These are phyloP conservation scores for Hirtodrosophila cameraria DNA, from an alignment of 2,888 invertebrate species.

Conservation along the genomic window DNA sequence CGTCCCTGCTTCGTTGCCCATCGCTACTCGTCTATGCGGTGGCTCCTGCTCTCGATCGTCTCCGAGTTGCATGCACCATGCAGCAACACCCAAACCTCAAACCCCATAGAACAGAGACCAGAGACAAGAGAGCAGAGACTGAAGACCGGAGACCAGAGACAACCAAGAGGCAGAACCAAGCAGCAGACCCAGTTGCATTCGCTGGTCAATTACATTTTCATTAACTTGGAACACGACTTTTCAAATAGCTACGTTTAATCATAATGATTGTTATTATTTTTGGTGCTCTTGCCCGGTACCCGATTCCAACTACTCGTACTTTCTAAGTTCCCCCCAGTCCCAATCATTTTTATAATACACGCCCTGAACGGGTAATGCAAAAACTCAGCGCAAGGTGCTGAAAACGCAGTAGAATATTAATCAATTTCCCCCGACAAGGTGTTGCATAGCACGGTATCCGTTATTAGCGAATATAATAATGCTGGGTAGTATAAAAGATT, in stretches of 20 bases:
- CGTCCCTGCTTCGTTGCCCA: conserved; percentile 1
- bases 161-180: conserved; percentile 10
- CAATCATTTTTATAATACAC: conserved; percentile 53
- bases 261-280: conserved; percentile 84
- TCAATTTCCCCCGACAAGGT: conserved; percentile 47
- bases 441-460: conserved; percentile 34
- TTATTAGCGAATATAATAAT: conserved; percentile 32
- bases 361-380: conserved; percentile 35
- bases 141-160: conserved; percentile 31
- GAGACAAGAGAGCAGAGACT: conserved; percentile 22
- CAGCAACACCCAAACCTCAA: conserved; percentile 42
- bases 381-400: conserved; percentile 66
- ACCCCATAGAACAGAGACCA: conserved; percentile 3
- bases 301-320: conserved; percentile 34
- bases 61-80: conserved; percentile 44
- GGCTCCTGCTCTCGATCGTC: conserved; percentile 50
- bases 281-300: conserved; percentile 3
- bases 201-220: conserved; percentile 85
- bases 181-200: conserved; percentile 74
- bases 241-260: conserved; percentile 84
- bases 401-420: conserved; percentile 62
- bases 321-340: conserved; percentile 53
- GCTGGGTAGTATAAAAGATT: neutral
- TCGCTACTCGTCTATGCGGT: conserved; percentile 38
- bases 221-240: conserved; percentile 84